Evolutionary conservation across 2,113 vertebrate species (phyloP).

Genomic region (Benitochromis conjunctus): DNA sequence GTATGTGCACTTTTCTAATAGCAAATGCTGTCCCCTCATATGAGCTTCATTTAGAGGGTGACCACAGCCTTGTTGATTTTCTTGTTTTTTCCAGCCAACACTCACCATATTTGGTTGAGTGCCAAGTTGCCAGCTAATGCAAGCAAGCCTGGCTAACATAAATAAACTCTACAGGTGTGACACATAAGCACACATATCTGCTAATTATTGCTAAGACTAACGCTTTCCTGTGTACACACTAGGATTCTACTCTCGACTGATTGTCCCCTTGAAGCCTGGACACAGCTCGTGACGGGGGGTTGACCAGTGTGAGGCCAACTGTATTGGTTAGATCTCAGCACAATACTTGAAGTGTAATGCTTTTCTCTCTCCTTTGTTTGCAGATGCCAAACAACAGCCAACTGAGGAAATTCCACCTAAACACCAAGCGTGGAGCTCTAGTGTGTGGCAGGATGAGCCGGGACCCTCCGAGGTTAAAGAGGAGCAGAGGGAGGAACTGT

Average conservation of each 20-base stretch:
- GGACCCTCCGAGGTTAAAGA: slow-evolving; percentile 10
- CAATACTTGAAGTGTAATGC: neutral
- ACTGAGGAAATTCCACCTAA: neutral
- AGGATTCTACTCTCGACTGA: too few species aligned
- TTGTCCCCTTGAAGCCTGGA: neutral
- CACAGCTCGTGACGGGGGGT: neutral
- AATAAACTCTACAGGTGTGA: too few species aligned
- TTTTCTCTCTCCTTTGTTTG: neutral
- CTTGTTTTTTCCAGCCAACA: too few species aligned
- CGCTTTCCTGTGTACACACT: too few species aligned
- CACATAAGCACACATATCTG: too few species aligned
- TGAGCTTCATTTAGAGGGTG: too few species aligned
- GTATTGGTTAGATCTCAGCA: neutral
- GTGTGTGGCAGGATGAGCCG: neutral
- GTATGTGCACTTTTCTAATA: neutral
- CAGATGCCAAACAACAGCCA: slow-evolving; percentile 10
- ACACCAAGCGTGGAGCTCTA: neutral
- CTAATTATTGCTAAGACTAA: too few species aligned
- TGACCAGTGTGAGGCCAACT: neutral
- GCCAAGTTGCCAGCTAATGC: too few species aligned
- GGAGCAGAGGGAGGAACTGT: slow-evolving; percentile 17
- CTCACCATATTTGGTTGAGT: too few species aligned
- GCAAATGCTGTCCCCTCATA: neutral
- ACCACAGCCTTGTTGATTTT: too few species aligned
- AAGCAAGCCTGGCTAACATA: too few species aligned